A percentile compares a stretch with the other conserved stretches of the same genome.
phyloP scores from a whole-genome alignment of 2,888 invertebrate genomes.

The Dasysyrphus tricinctus region DNA sequence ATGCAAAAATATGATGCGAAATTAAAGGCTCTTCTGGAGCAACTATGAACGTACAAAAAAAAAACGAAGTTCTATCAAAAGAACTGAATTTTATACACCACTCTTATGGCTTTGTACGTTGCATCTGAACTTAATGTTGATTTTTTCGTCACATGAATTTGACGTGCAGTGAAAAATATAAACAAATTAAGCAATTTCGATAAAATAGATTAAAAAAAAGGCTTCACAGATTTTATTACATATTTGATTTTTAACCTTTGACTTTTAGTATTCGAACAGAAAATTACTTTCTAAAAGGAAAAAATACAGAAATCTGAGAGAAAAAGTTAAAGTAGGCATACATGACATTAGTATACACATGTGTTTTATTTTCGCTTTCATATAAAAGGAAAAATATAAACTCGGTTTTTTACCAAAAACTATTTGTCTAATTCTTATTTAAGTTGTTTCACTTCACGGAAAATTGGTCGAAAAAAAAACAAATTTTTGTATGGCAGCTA shows the following conservation, averaged over 20 bases:
- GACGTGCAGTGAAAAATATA: neutral
- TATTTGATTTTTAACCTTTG: neutral
- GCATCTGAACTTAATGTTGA: conserved; percentile 53
- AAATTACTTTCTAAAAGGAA: too few relatives aligned
- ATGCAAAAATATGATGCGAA: conserved; percentile 39
- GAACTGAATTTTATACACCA: conserved; percentile 34
- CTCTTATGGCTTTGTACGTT: conserved; percentile 30
- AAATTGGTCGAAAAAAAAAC: too few relatives aligned
- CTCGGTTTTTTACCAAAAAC: too few relatives aligned
- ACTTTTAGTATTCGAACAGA: too few relatives aligned
- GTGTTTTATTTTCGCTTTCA: too few relatives aligned
- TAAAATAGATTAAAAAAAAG: neutral
- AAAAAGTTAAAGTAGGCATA: too few relatives aligned
- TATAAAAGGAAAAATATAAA: too few relatives aligned
- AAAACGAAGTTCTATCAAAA: conserved; percentile 6
- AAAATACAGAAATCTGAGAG: too few relatives aligned
- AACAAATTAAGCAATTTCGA: neutral
- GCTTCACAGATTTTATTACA: neutral
- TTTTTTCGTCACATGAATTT: neutral
- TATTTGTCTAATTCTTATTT: too few relatives aligned
- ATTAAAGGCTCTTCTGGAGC: conserved; percentile 47
- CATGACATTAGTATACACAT: too few relatives aligned
- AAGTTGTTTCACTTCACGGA: too few relatives aligned
- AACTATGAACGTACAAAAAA: conserved; percentile 3
- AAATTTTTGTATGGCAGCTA: too few relatives aligned